A percentile compares a stretch with the other conserved stretches of the same genome.
Conservation (phyloP, 1,140 invertebrate species). For the Megathymus violae region DNA sequence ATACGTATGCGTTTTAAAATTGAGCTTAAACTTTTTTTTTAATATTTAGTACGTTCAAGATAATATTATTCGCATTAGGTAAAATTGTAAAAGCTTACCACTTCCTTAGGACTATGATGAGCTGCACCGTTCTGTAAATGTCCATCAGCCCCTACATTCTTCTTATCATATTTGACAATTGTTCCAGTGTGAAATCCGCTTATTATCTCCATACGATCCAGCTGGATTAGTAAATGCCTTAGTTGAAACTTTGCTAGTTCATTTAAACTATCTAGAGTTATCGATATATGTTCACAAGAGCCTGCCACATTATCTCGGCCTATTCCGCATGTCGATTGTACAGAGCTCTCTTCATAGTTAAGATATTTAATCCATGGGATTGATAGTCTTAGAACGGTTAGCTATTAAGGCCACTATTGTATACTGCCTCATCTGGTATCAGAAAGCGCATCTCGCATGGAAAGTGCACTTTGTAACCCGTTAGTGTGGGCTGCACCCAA, state of each 20-base stretch:
- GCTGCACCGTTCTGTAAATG: too few species aligned
- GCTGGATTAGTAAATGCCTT: not conserved
- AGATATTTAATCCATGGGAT: not conserved
- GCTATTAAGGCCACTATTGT: constrained; percentile 43
- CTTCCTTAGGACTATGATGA: too few species aligned
- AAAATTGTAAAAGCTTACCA: too few species aligned
- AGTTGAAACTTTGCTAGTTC: not conserved
- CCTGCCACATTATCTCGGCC: not conserved
- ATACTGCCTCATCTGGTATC: constrained; percentile 55
- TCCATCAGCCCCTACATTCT: too few species aligned
- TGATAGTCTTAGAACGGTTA: not conserved
- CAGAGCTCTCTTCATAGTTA: constrained; percentile 8
- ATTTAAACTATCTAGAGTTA: not conserved
- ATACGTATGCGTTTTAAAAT: too few species aligned
- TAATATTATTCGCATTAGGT: too few species aligned
- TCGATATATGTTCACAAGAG: not conserved
- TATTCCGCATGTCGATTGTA: constrained; percentile 12
- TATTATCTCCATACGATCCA: too few species aligned
- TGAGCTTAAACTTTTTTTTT: too few species aligned
- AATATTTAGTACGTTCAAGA: too few species aligned
- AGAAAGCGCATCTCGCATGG: constrained; percentile 68
- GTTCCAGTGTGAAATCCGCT: too few species aligned
- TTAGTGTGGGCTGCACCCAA: constrained; percentile 60
- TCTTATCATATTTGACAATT: too few species aligned
- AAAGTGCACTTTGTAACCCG: constrained; percentile 60